Percentiles rank a stretch among this genome's conserved stretches.
Evolutionary conservation across 2,113 vertebrate species (phyloP).

Genomic region (Oxyruncus cristatus): DNA sequence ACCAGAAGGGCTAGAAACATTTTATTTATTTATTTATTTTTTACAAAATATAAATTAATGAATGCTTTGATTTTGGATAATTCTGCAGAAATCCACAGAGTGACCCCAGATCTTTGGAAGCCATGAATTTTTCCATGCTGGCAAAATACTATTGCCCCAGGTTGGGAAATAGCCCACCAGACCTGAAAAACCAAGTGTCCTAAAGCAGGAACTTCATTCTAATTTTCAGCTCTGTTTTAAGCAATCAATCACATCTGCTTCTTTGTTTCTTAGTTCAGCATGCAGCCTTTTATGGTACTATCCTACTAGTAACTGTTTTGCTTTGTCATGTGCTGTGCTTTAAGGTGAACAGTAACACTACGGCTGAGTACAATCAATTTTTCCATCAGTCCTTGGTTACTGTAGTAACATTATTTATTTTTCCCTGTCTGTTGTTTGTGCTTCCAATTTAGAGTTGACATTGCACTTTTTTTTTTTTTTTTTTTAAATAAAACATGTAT

Average conservation of each 20-base stretch:
- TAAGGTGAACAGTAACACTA: constrained; percentile 75
- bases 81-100: constrained; percentile 64
- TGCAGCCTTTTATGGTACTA: constrained; percentile 74
- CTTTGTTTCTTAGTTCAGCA: constrained; percentile 79
- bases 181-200: constrained; percentile 62
- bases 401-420: constrained; percentile 77
- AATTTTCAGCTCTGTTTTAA: constrained; percentile 73
- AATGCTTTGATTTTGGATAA: constrained; percentile 42
- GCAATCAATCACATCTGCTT: constrained; percentile 72
- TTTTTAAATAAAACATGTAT: constrained; percentile 75
- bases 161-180: constrained; percentile 39
- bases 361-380: constrained; percentile 79
- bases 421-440: constrained; percentile 75
- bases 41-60: background rate
- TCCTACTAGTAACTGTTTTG: constrained; percentile 75
- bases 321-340: constrained; percentile 76
- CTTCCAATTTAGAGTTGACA: constrained; percentile 74
- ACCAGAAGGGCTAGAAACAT: constrained; percentile 68
- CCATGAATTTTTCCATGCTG: constrained; percentile 41
- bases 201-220: constrained; percentile 71
- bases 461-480: constrained; percentile 69
- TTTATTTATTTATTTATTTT: background rate
- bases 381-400: constrained; percentile 74
- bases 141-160: constrained; percentile 58
- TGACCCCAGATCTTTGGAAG: constrained; percentile 43